These are phyloP conservation scores for Cotesia typhae DNA, from an alignment of 1,140 invertebrate genomes.

Conservation along the genomic window DNA sequence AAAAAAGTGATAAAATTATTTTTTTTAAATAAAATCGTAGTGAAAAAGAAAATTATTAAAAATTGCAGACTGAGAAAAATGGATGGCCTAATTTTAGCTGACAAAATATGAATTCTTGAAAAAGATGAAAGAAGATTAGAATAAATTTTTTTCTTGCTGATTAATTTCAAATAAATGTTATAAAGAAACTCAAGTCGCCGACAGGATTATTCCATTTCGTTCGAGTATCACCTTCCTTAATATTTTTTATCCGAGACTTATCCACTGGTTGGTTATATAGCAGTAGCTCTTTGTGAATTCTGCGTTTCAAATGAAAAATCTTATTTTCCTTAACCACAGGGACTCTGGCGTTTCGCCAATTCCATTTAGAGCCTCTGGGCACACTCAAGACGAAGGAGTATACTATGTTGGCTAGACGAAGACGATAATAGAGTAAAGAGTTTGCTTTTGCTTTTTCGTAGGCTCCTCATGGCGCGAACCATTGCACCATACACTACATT, in stretches of 20 bases:
- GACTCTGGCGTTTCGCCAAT: slow-evolving; percentile 43
- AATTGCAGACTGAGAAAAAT: too few relatives aligned
- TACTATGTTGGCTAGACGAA: slow-evolving; percentile 10
- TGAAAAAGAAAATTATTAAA: too few relatives aligned
- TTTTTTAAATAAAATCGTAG: too few relatives aligned
- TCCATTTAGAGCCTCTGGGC: slow-evolving; percentile 44
- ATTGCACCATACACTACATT: slow-evolving; percentile 37
- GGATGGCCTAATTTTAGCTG: too few relatives aligned
- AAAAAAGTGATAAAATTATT: too few relatives aligned
- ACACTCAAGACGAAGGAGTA: slow-evolving; percentile 38
- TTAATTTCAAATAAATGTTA: slow-evolving; percentile 9
- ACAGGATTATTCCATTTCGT: slow-evolving; percentile 11
- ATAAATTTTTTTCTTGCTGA: background rate
- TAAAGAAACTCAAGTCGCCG: background rate
- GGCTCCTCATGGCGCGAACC: slow-evolving; percentile 33
- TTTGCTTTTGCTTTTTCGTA: slow-evolving; percentile 26
- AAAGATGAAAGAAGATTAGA: too few relatives aligned
- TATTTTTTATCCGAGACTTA: slow-evolving; percentile 24
- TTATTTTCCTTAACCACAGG: slow-evolving; percentile 43
- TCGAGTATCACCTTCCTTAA: slow-evolving; percentile 12
- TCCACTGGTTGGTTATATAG: slow-evolving; percentile 14
- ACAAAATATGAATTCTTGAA: too few relatives aligned
- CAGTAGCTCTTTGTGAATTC: slow-evolving; percentile 38
- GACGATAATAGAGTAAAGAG: slow-evolving; percentile 25
- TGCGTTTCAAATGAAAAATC: slow-evolving; percentile 47